A percentile compares a stretch with the other conserved stretches of the same genome.
Conservation (phyloP, 2,797 vertebrate species). For the Aselliscus stoliczkanus region DNA sequence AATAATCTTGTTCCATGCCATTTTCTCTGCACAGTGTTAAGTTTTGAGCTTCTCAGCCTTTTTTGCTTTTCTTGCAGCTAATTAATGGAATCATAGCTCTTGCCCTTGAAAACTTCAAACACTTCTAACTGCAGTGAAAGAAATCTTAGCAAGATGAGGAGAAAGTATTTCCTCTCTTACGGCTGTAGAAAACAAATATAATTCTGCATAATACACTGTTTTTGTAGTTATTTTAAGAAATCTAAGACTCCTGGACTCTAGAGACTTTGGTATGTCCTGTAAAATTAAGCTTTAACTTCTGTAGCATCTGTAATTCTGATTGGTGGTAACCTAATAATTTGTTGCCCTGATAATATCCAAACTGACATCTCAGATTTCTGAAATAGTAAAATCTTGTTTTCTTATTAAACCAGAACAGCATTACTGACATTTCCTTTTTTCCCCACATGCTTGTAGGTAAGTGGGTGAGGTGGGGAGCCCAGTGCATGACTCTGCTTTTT, state of each 20-base stretch:
- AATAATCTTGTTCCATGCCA: not conserved
- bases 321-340: not conserved
- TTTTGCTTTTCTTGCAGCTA: not conserved
- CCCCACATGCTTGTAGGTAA: not conserved
- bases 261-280: not conserved
- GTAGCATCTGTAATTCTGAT: not conserved
- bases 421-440: not conserved
- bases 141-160: not conserved
- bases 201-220: not conserved
- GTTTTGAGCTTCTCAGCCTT: not conserved
- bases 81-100: not conserved
- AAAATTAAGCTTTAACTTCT: not conserved
- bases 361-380: not conserved
- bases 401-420: not conserved
- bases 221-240: slow-evolving; percentile 9
- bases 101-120: not conserved
- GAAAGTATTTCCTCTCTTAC: not conserved
- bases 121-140: not conserved
- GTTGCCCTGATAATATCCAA: not conserved
- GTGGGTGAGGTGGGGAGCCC: no score
- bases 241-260: not conserved
- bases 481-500: not conserved
- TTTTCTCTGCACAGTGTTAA: not conserved
- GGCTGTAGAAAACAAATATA: not conserved
- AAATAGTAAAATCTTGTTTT: not conserved